Evolutionary conservation across 1,140 invertebrate genomes (phyloP).

Genomic region (Hyphantria cunea): DNA sequence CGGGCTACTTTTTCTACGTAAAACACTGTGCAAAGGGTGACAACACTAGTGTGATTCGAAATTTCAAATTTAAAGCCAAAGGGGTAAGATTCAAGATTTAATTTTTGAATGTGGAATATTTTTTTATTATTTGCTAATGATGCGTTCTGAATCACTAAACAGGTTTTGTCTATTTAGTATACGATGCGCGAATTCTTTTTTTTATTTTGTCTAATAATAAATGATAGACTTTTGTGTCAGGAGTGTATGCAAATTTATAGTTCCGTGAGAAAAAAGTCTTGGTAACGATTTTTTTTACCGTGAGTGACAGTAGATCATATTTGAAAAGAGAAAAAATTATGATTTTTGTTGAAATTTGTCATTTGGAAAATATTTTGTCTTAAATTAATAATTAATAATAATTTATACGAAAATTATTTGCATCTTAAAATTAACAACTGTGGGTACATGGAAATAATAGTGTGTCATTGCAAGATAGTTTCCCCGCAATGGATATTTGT

Average conservation of each 20-base stretch:
- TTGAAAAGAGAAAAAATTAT: too few species aligned
- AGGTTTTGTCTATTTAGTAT: conserved; percentile 71
- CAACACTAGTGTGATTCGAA: conserved; percentile 10
- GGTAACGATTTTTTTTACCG: conserved; percentile 25
- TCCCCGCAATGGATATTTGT: too few species aligned
- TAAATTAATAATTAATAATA: too few species aligned
- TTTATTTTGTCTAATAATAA: conserved; percentile 48
- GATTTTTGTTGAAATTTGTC: too few species aligned
- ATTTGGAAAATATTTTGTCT: too few species aligned
- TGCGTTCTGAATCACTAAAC: conserved; percentile 70
- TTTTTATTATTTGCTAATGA: conserved; percentile 56
- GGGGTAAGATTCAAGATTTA: conserved; percentile 22
- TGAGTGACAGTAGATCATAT: not conserved
- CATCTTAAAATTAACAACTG: too few species aligned
- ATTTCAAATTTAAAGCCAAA: conserved; percentile 36
- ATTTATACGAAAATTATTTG: too few species aligned
- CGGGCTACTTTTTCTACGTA: conserved; percentile 40
- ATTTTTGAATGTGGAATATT: conserved; percentile 4
- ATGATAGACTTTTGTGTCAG: conserved; percentile 49
- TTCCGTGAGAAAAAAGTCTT: conserved; percentile 60
- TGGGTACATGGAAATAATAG: too few species aligned
- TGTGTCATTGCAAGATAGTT: too few species aligned
- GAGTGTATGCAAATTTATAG: conserved; percentile 56
- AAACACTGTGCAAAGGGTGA: conserved; percentile 3
- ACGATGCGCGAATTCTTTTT: conserved; percentile 51